Percentiles rank a stretch among this genome's conserved stretches.
These are phyloP conservation scores for Mesocricetus auratus DNA, from an alignment of 2,113 vertebrate genomes.

Conservation along the genomic window DNA sequence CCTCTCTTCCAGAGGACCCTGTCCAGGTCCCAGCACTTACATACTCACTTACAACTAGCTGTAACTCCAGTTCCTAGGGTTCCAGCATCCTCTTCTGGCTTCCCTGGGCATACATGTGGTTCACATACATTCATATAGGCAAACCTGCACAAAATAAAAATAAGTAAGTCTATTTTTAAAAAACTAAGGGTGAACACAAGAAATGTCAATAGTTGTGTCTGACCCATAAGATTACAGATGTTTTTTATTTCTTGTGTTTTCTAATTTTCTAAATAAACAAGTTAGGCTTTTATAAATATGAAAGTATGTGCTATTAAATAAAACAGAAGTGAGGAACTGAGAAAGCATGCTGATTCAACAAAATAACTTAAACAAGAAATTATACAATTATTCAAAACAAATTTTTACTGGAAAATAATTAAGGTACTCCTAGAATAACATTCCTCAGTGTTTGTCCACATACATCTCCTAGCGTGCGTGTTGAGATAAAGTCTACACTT, in stretches of 20 bases:
- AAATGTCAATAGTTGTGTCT: constrained; percentile 16
- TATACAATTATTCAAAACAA: constrained; percentile 45
- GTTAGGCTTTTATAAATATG: constrained; percentile 35
- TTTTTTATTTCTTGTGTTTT: constrained; percentile 14
- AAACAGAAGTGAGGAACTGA: background rate
- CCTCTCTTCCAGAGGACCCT: no score
- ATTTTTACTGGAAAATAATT: background rate
- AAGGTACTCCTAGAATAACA: background rate
- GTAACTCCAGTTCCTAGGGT: no score
- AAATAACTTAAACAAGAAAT: constrained; percentile 13
- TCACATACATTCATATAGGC: no score
- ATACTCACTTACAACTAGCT: no score
- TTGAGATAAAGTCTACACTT: background rate
- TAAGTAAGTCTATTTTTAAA: background rate
- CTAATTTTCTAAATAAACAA: constrained; percentile 2
- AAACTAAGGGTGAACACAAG: background rate
- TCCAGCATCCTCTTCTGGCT: no score
- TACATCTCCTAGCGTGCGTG: background rate
- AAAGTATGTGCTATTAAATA: background rate
- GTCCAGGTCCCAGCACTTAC: no score
- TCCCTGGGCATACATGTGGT: no score
- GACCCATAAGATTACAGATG: background rate
- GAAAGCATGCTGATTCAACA: background rate
- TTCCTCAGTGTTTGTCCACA: background rate
- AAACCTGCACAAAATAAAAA: background rate